Base-by-base conservation (phyloP, 1,140 invertebrate genomes). In the Brachionus sp. region DNA sequence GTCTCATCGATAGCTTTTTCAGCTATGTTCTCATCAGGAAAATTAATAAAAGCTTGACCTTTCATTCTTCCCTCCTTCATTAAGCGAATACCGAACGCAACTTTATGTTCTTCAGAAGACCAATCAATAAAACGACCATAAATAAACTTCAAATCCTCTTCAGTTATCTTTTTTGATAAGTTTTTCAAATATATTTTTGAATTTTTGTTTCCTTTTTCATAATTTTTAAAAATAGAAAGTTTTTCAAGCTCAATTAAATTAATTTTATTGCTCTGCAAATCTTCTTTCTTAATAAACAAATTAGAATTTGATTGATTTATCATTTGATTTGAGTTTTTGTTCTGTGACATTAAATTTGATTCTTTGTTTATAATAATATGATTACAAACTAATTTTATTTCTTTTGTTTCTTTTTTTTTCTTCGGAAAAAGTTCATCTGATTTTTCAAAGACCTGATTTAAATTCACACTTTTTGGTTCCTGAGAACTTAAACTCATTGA, bases 1-100 rank as follows among this genome's bases (percentile, higher is more conserved):
- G 94, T 95, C 88, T 95, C 93, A 85, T 91, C 90, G 0, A 97
- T 86, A 35, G 95, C 95, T 86, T 90, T 89, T 87, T 92, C 90
- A 2, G 95, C 94, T 85, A 92, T 89, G 77, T 91, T 89, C n/a
- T 92, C 90, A 86, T 90, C 92, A 83, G 92, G 92, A 68, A 96
- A 90, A 6, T 93, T 95, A 0, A 98, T 90, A 91, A 98, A 98
- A 5, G 94, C 95, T 90, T 98, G 95, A 0, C 95, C 95, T 89
- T 96, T 97, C 95, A 98, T 97, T 86, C 95, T 91, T 0, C 95
- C 95, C 88, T 95, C 94, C 88, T 94, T 94, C 95, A 98, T 95
- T 2, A 96, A 90, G 85, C 93, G 91, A n/a, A 96, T 91, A 89
- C 94, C 92, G 89, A 94, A 95, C 90, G 91, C 90, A 42, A 89